Base-by-base conservation (phyloP, 2,888 invertebrate species). In the Syritta pipiens region DNA sequence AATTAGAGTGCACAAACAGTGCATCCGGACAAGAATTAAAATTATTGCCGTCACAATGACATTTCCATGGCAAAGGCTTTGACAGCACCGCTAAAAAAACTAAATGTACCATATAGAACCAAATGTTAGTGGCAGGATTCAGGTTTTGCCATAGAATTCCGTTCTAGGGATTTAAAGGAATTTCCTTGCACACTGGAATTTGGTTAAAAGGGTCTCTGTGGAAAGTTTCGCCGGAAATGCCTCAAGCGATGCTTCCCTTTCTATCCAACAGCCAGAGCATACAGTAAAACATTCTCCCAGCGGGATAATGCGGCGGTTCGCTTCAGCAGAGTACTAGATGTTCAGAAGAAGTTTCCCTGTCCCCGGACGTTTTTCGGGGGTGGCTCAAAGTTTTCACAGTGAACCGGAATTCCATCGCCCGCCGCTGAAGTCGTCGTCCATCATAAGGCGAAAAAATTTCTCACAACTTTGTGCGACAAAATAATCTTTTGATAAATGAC, bases 401-500 rank as follows among this genome's bases (percentile, higher is more conserved):
- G n/a, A 62, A 67, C 74, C 67, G 67, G 79, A 79, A 74, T 79
- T 51, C 60, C 62, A 67, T 67, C 19, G 48, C 62, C 48, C 60
- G 62, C 60, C 55, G 60, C 74, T 42, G 10, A 53, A 62, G 37
- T 79, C 74, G 55, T 74, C 74, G 79, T 74, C 72, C 77, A 77
- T 77, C 77, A 77, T 53, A 53, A 49, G 48, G 65, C 72, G 59
- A 48, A 74, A 76, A 77, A 68, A 69, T 32, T 48, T 60, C 46
- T 44, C 44, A 65, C 49, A 76, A 77, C 69, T 68, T 75, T 76
- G 51, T 69, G 77, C 72, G 77, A 77, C 81, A 81, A 81, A 74
- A 77, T 82, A 82, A 82, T 82, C 82, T 81, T 51, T 65, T 82
- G 82, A 82, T 81, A 82, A 82, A 82, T 81, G 82, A 76, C 72